These are phyloP conservation scores for Oscheius sp. DNA, from an alignment of 1,140 invertebrate genomes.

Conservation along the genomic window DNA sequence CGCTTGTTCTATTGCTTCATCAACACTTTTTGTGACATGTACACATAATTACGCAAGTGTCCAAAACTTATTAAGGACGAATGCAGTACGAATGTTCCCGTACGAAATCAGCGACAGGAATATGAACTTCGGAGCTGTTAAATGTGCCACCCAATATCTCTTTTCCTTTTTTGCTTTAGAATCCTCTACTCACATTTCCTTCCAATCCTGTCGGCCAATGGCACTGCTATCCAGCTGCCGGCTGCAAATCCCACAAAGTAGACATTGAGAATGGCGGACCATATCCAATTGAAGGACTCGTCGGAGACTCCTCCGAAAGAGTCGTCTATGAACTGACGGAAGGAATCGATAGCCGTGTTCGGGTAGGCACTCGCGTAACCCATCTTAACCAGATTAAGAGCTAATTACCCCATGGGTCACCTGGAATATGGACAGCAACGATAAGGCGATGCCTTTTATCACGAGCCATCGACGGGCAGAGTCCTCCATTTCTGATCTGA, in stretches of 20 bases:
- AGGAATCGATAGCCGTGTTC: conserved; percentile 43
- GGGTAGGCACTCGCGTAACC: conserved; percentile 47
- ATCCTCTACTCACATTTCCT: conserved; percentile 34
- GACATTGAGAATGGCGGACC: conserved; percentile 45
- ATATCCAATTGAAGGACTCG: conserved; percentile 37
- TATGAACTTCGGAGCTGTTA: too few species aligned
- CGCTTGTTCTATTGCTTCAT: too few species aligned
- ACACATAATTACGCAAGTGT: too few species aligned
- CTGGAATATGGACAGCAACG: conserved; percentile 16
- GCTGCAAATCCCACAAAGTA: conserved; percentile 47
- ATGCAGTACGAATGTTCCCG: too few species aligned
- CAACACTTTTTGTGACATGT: too few species aligned
- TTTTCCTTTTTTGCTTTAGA: not conserved
- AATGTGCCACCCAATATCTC: too few species aligned
- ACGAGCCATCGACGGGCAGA: not conserved
- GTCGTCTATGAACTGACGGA: conserved; percentile 39
- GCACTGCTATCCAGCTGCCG: conserved; percentile 36
- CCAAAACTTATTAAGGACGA: too few species aligned
- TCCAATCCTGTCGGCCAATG: conserved; percentile 45
- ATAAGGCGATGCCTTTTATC: not conserved
- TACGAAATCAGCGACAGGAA: too few species aligned
- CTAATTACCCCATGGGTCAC: not conserved
- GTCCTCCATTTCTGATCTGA: not conserved
- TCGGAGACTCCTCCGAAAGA: conserved; percentile 1
- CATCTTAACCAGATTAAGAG: conserved; percentile 33